A percentile compares a stretch with the other conserved stretches of the same genome.
These are phyloP conservation scores for Ibidorhyncha struthersii DNA, from an alignment of 2,113 vertebrate genomes.

Conservation along the genomic window DNA sequence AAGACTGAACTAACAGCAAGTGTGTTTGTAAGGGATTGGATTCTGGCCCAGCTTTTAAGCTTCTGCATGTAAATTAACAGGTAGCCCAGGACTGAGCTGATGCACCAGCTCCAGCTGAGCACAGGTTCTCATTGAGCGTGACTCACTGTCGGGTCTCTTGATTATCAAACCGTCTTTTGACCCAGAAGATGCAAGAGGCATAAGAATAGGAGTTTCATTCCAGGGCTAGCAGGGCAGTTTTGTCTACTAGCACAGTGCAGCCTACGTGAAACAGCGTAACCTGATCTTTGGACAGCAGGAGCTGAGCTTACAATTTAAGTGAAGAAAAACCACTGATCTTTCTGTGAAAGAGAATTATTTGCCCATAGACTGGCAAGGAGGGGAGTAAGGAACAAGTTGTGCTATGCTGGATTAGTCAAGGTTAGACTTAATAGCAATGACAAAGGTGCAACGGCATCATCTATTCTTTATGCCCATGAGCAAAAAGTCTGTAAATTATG, in stretches of 20 bases:
- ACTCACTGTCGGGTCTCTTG: not conserved
- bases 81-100: not conserved
- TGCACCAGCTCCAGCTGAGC: not conserved
- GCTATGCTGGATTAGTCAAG: not conserved
- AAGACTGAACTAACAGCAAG: not conserved
- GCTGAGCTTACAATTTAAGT: not conserved
- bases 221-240: too few species aligned
- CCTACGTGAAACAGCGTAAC: not conserved
- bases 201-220: not conserved
- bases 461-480: not conserved
- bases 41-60: not conserved
- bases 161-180: not conserved
- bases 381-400: rapidly evolving
- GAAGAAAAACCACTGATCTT: not conserved
- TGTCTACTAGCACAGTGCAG: rapidly evolving
- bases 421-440: not conserved
- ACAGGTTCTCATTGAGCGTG: not conserved
- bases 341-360: not conserved
- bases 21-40: not conserved
- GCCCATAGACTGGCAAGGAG: not conserved
- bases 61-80: not conserved
- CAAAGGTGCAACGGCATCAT: not conserved
- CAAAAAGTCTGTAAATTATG: not conserved
- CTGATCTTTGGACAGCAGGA: not conserved
- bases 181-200: not conserved